These are phyloP conservation scores for Dermolepida albohirtum DNA, from an alignment of 2,888 invertebrate species.

Conservation along the genomic window DNA sequence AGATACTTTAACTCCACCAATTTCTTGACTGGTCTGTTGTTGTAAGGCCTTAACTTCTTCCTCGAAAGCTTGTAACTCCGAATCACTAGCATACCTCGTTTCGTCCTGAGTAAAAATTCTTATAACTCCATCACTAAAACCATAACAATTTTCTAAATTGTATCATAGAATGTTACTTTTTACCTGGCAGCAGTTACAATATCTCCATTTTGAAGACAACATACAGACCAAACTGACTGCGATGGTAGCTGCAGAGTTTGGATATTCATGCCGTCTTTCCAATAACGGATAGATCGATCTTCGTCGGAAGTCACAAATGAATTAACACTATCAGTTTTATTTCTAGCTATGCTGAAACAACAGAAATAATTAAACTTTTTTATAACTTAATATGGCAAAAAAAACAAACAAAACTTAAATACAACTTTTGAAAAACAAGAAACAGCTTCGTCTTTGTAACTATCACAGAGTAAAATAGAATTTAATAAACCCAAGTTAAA, in stretches of 20 bases:
- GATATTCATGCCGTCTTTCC: slow-evolving; percentile 74
- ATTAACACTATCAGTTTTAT: slow-evolving; percentile 68
- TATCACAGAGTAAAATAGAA: too few species aligned
- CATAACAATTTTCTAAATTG: background rate
- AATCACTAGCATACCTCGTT: slow-evolving; percentile 75
- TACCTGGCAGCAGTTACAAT: slow-evolving; percentile 81
- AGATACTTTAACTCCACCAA: slow-evolving; percentile 87
- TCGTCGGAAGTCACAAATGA: slow-evolving; percentile 89
- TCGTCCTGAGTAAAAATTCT: slow-evolving; percentile 86
- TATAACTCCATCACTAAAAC: slow-evolving; percentile 84
- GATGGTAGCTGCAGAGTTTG: slow-evolving; percentile 83
- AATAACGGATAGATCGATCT: slow-evolving; percentile 86
- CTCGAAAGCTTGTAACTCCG: slow-evolving; percentile 74
- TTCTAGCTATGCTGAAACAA: slow-evolving; percentile 69
- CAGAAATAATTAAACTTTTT: background rate
- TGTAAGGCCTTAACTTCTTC: slow-evolving; percentile 77
- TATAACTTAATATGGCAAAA: background rate
- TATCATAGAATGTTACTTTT: background rate
- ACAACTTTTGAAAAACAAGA: too few species aligned
- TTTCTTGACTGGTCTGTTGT: slow-evolving; percentile 74
- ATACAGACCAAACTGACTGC: slow-evolving; percentile 90
- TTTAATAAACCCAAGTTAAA: too few species aligned
- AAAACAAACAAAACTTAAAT: background rate
- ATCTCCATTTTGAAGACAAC: slow-evolving; percentile 86
- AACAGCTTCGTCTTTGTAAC: too few species aligned